phyloP scores from a whole-genome alignment of 2,888 invertebrate species.

The Pandemis corylana region DNA sequence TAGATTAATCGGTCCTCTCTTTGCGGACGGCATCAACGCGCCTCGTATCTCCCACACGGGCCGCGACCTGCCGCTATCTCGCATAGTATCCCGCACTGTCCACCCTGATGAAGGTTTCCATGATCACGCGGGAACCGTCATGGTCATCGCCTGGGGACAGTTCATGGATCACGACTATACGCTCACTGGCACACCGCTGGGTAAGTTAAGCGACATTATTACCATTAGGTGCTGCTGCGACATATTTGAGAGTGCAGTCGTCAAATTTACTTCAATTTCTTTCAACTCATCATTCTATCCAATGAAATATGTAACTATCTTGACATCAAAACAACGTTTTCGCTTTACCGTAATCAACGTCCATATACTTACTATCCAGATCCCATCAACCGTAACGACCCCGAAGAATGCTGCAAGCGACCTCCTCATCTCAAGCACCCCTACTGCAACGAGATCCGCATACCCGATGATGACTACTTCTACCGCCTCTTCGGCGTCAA shows the following conservation, averaged over 20 bases:
- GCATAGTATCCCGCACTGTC: slow-evolving; percentile 95
- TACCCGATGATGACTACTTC: slow-evolving; percentile 96
- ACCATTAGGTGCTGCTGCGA: not conserved
- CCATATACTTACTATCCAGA: slow-evolving; percentile 79
- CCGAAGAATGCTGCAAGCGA: slow-evolving; percentile 95
- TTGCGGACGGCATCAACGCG: slow-evolving; percentile 93
- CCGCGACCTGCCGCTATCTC: slow-evolving; percentile 90
- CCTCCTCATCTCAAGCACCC: slow-evolving; percentile 94
- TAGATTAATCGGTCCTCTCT: slow-evolving; percentile 91
- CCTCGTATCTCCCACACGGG: slow-evolving; percentile 93
- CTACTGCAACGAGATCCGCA: slow-evolving; percentile 94
- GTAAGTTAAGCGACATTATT: slow-evolving; percentile 72
- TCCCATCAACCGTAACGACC: slow-evolving; percentile 93
- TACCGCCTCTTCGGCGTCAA: slow-evolving; percentile 93
- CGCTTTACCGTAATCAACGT: not conserved
- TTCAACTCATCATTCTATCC: too few relatives aligned
- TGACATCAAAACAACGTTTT: too few relatives aligned
- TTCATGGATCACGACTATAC: slow-evolving; percentile 98
- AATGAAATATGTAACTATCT: too few relatives aligned
- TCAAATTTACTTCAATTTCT: too few relatives aligned
- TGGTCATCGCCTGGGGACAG: slow-evolving; percentile 97
- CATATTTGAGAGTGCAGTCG: too few relatives aligned
- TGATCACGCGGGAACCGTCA: slow-evolving; percentile 96
- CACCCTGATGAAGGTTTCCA: slow-evolving; percentile 97
- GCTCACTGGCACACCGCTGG: slow-evolving; percentile 93